These are phyloP conservation scores for Tenthredo livida DNA, from an alignment of 2,888 invertebrate species.

Conservation along the genomic window DNA sequence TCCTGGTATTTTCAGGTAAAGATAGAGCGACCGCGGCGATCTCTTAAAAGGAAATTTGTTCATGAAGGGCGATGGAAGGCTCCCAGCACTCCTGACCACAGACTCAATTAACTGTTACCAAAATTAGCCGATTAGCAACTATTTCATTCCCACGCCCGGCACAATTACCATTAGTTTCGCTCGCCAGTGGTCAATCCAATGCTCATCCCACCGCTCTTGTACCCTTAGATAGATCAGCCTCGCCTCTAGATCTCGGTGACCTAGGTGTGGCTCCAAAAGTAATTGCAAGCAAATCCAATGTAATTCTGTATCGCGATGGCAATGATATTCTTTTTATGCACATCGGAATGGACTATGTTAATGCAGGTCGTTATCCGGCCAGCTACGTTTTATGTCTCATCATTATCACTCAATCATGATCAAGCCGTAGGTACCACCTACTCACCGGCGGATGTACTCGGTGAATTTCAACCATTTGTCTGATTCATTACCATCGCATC, in stretches of 20 bases:
- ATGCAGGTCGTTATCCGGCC: neutral
- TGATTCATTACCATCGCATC: slow-evolving; percentile 10
- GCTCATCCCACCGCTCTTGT: neutral
- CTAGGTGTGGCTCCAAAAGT: neutral
- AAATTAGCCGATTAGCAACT: neutral
- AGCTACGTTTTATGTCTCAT: neutral
- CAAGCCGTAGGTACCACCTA: neutral
- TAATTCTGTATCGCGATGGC: neutral
- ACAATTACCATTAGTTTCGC: neutral
- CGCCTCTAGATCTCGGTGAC: neutral
- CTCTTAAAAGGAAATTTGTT: neutral
- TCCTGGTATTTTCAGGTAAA: slow-evolving; percentile 23
- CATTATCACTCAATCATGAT: neutral
- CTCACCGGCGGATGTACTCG: neutral
- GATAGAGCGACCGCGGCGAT: neutral
- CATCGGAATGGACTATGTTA: neutral
- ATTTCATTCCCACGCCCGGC: slow-evolving; percentile 13
- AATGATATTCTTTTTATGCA: neutral
- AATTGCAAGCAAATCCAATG: slow-evolving; percentile 15
- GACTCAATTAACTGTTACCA: slow-evolving; percentile 3
- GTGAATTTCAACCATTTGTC: neutral
- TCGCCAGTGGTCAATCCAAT: slow-evolving; percentile 13
- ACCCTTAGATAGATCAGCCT: neutral
- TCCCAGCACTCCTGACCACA: neutral
- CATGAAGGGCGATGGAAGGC: neutral